A percentile compares a stretch with the other conserved stretches of the same genome.
phyloP scores from a whole-genome alignment of 2,797 vertebrate genomes.

The Sphenodon punctatus region DNA sequence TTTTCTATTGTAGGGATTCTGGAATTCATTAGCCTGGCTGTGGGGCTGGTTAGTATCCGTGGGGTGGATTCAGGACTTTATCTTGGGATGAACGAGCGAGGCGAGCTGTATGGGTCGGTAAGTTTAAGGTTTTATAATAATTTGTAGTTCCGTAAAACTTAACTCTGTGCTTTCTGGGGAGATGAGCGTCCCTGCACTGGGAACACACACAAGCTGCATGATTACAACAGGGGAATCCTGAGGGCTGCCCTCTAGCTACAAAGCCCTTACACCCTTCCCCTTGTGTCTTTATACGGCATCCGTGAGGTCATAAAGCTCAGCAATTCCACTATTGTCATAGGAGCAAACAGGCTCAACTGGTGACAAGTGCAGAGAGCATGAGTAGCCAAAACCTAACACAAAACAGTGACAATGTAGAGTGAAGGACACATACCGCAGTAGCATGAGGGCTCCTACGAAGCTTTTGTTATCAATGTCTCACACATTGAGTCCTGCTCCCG shows the following conservation, averaged over 20 bases:
- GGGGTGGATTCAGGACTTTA: conserved; percentile 97
- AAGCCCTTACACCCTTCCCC: not conserved
- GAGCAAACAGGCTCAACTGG: not conserved
- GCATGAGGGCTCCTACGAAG: rapidly evolving
- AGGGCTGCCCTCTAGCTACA: not conserved
- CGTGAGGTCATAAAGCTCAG: not conserved
- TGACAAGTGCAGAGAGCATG: not conserved
- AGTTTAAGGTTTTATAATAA: conserved; percentile 72
- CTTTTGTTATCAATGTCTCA: rapidly evolving
- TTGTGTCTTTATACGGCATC: not conserved
- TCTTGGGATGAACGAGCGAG: conserved; percentile 98
- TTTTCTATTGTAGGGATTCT: conserved; percentile 87
- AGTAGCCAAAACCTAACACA: not conserved
- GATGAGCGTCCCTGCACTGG: not conserved
- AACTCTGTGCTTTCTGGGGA: not conserved
- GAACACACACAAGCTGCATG: not conserved
- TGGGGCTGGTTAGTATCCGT: conserved; percentile 97
- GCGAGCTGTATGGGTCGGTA: conserved; percentile 98
- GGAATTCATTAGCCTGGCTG: conserved; percentile 99
- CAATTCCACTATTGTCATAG: not conserved
- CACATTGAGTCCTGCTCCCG: too few relatives aligned
- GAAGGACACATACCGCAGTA: not conserved
- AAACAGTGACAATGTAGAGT: not conserved
- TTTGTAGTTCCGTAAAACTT: rapidly evolving
- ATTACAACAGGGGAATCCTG: not conserved